Percentiles rank a stretch among this genome's conserved stretches.
phyloP scores from a whole-genome alignment of 2,113 vertebrate species.

The Cettia cetti region DNA sequence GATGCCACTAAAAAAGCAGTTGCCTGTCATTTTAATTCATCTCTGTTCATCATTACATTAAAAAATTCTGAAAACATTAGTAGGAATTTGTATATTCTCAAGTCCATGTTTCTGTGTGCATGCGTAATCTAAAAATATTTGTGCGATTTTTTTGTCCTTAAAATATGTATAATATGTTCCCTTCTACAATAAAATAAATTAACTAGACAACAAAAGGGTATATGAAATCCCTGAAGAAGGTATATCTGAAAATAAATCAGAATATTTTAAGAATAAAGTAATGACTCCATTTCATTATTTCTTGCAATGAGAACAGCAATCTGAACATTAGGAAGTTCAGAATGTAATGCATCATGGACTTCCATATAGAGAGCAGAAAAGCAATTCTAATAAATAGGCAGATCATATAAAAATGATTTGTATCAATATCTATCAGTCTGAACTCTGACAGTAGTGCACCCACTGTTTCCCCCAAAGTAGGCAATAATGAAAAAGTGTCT shows the following conservation, averaged over 20 bases:
- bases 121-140: neutral
- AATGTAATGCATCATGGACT: slow-evolving; percentile 53
- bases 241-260: slow-evolving; percentile 41
- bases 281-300: slow-evolving; percentile 63
- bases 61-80: neutral
- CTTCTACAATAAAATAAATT: neutral
- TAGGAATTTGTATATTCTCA: neutral
- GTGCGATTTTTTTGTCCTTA: neutral
- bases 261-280: slow-evolving; percentile 59
- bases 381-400: slow-evolving; percentile 68
- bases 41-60: neutral
- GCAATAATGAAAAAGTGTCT: slow-evolving; percentile 65
- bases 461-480: slow-evolving; percentile 58
- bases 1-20: neutral
- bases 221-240: neutral
- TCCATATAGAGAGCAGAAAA: slow-evolving; percentile 56
- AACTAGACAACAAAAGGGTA: neutral
- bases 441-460: slow-evolving; percentile 58
- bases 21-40: neutral
- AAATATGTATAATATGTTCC: neutral
- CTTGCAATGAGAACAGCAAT: slow-evolving; percentile 35
- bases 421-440: slow-evolving; percentile 69
- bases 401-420: slow-evolving; percentile 70
- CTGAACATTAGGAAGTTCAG: slow-evolving; percentile 41
- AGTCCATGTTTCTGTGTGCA: neutral